Base-by-base conservation (phyloP, 2,113 vertebrate species). In the Leuciscus idus region DNA sequence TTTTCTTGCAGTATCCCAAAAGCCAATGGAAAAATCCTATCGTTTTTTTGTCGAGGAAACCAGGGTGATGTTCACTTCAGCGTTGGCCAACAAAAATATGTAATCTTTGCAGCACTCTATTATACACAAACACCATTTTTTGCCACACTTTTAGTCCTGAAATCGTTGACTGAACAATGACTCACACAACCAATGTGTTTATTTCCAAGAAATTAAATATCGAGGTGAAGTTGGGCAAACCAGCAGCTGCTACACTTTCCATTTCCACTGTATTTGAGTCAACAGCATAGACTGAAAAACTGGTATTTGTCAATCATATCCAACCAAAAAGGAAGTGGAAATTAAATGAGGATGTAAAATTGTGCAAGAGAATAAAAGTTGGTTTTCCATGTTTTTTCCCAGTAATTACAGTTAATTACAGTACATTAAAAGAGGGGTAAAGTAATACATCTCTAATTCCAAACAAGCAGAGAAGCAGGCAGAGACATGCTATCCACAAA, bases 401-500 rank as follows among this genome's bases (percentile, higher is more conserved):
- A 36, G 48, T 83, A 70, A 83, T 70, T 70, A 55, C 4, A 36
- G 43, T 33, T 66, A 64, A 48, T 28, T 19, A 48, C 9, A 70
- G 46, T 70, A 72, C n/a, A 70, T 72, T 50, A 50, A 33, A 52
- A 46, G 79, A 4, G 64, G 43, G 1, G 33, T 72, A 43, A 70
- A 36, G 43, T 59, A 73, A 43, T 84, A 33, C 15, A 23, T 73
- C 13, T 39, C 48, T 55, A 72, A 55, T 33, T 36, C 19, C 81
- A 86, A 55, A 61, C 52, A 76, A 36, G 17, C 23, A 33, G 4
- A 64, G 52, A 68, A 33, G 48, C 83, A 82, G 46, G 48, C 50
- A 59, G 28, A 59, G 68, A 85, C 86, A 70, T 9, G 59, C 82
- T 26, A 12, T 12, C 5, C 76, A 52, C 26, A 55, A 70, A 15